Conservation (phyloP, 2,888 invertebrate species). For the Cantharis nigra region DNA sequence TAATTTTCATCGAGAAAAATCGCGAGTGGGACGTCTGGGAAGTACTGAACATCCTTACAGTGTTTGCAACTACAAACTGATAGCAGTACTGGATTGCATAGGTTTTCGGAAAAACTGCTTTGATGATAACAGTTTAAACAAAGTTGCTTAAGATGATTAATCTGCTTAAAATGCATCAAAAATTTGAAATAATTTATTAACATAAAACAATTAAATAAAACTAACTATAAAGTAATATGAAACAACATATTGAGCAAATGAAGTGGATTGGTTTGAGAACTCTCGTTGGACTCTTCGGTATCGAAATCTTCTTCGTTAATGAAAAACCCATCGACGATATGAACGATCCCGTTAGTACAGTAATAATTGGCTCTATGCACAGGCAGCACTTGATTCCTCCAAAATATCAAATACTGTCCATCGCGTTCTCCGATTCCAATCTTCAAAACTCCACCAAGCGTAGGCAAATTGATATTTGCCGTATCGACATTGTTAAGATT, state of each 20-base stretch:
- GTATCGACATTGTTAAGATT: slow-evolving; percentile 54
- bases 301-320: slow-evolving; percentile 70
- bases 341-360: slow-evolving; percentile 93
- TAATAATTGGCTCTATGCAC: slow-evolving; percentile 88
- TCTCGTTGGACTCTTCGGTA: background rate
- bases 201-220: background rate
- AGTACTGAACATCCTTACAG: no score
- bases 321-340: slow-evolving; percentile 87
- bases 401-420: slow-evolving; percentile 40
- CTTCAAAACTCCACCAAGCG: slow-evolving; percentile 19
- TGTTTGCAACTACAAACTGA: no score
- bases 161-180: no score
- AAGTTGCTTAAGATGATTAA: no score
- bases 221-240: slow-evolving; percentile 8
- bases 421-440: slow-evolving; percentile 38
- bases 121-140: no score
- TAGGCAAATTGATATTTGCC: slow-evolving; percentile 23
- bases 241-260: slow-evolving; percentile 17
- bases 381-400: slow-evolving; percentile 70
- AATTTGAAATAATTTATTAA: background rate
- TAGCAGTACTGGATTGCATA: no score
- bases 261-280: slow-evolving; percentile 5
- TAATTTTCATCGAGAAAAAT: no score
- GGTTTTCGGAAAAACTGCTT: no score
- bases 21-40: no score